Conservation (phyloP, 1,140 invertebrate genomes). For the Pseudomyrmex pallidus region DNA sequence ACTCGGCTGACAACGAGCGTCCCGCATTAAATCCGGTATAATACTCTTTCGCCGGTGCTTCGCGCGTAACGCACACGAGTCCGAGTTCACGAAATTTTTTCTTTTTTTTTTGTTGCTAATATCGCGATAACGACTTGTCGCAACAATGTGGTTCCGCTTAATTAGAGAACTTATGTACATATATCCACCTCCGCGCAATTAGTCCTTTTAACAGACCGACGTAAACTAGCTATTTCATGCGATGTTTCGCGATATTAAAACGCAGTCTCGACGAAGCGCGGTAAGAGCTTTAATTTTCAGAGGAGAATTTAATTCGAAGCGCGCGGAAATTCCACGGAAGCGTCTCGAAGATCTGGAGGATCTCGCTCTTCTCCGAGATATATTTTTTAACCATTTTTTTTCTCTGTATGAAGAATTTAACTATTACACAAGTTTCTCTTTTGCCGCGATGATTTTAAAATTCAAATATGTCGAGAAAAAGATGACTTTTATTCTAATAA, state of each 20-base stretch:
- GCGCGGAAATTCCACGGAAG: slow-evolving; percentile 19
- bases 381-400: slow-evolving; percentile 22
- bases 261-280: background rate
- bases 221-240: slow-evolving; percentile 52
- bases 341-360: slow-evolving; percentile 35
- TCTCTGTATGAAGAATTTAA: slow-evolving; percentile 3
- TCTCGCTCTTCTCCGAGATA: slow-evolving; percentile 24
- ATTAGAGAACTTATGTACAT: slow-evolving; percentile 52
- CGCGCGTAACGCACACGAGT: slow-evolving; percentile 28
- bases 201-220: slow-evolving; percentile 48
- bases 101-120: slow-evolving; percentile 13
- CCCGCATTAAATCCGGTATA: slow-evolving; percentile 69
- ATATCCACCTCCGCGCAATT: slow-evolving; percentile 23
- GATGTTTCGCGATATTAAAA: slow-evolving; percentile 54
- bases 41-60: slow-evolving; percentile 32
- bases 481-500: background rate
- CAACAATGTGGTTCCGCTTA: slow-evolving; percentile 31
- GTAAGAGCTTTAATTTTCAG: slow-evolving; percentile 47
- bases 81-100: slow-evolving; percentile 45
- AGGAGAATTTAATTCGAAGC: slow-evolving; percentile 25
- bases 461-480: slow-evolving; percentile 23
- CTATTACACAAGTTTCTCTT: background rate
- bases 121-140: slow-evolving; percentile 49
- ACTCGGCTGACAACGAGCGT: slow-evolving; percentile 57
- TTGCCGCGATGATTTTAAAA: slow-evolving; percentile 32